phyloP scores from a whole-genome alignment of 2,797 vertebrate species.

The Sarcophilus harrisii region DNA sequence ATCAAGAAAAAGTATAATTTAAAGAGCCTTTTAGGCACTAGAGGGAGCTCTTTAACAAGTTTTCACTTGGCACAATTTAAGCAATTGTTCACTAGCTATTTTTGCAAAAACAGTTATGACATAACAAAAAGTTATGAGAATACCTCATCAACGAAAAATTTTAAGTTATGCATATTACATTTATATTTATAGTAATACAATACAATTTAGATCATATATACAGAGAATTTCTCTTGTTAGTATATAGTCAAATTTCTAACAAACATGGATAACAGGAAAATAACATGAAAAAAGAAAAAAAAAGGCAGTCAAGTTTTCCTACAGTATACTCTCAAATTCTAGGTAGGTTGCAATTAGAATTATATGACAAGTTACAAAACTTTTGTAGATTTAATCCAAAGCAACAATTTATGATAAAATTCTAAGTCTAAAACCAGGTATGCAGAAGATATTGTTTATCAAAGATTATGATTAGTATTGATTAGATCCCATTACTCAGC shows the following conservation, averaged over 20 bases:
- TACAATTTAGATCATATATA: background rate
- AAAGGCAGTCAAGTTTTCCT: background rate
- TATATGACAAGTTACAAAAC: background rate
- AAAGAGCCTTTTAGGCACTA: constrained; percentile 82
- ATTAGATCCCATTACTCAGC: constrained; percentile 1
- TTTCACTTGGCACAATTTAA: constrained; percentile 81
- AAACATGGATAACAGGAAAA: background rate
- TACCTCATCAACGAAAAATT: background rate
- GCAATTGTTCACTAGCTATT: constrained; percentile 63
- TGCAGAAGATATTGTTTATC: background rate
- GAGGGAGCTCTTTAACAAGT: constrained; percentile 82
- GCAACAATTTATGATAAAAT: background rate
- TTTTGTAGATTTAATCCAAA: background rate
- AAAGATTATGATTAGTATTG: background rate
- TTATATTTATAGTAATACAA: background rate
- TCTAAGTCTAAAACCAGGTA: background rate
- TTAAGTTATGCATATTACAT: background rate
- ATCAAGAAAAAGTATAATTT: constrained; percentile 83
- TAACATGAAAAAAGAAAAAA: background rate
- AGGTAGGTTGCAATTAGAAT: background rate
- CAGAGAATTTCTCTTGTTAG: background rate
- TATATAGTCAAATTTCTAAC: background rate
- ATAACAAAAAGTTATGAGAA: constrained; percentile 9
- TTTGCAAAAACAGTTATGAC: constrained; percentile 39
- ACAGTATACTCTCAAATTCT: background rate